A percentile compares a stretch with the other conserved stretches of the same genome.
phyloP scores from a whole-genome alignment of 2,888 invertebrate genomes.

The Pasiphila rectangulata region DNA sequence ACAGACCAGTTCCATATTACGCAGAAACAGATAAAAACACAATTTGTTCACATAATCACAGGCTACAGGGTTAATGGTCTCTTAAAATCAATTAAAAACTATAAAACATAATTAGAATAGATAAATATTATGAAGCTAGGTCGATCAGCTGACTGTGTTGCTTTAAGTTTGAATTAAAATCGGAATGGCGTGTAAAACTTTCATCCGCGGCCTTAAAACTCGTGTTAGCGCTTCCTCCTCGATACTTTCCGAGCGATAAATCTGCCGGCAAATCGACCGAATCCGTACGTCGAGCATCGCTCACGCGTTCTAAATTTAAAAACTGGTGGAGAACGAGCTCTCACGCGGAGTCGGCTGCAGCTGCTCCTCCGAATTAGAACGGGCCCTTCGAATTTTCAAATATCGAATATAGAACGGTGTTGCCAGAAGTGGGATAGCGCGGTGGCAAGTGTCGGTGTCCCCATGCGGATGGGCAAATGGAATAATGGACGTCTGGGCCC shows the following conservation, averaged over 20 bases:
- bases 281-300: slow-evolving; percentile 59
- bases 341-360: slow-evolving; percentile 40
- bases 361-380: slow-evolving; percentile 52
- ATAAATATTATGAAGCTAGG: slow-evolving; percentile 28
- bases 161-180: slow-evolving; percentile 66
- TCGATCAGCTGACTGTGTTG: slow-evolving; percentile 54
- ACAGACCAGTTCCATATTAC: slow-evolving; percentile 50
- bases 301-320: slow-evolving; percentile 60
- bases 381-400: slow-evolving; percentile 59
- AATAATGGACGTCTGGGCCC: slow-evolving; percentile 80
- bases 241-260: slow-evolving; percentile 68
- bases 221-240: slow-evolving; percentile 60
- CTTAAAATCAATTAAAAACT: slow-evolving; percentile 65
- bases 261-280: slow-evolving; percentile 70
- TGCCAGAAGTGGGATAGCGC: slow-evolving; percentile 39
- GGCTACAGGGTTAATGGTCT: slow-evolving; percentile 64
- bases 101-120: slow-evolving; percentile 43
- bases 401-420: slow-evolving; percentile 61
- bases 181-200: slow-evolving; percentile 69
- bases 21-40: slow-evolving; percentile 59
- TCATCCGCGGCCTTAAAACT: slow-evolving; percentile 70
- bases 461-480: slow-evolving; percentile 80
- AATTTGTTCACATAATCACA: slow-evolving; percentile 68
- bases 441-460: slow-evolving; percentile 47
- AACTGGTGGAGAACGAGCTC: slow-evolving; percentile 60